A percentile compares a stretch with the other conserved stretches of the same genome.
phyloP scores from a whole-genome alignment of 2,888 invertebrate genomes.

The Acrobasis repandana region DNA sequence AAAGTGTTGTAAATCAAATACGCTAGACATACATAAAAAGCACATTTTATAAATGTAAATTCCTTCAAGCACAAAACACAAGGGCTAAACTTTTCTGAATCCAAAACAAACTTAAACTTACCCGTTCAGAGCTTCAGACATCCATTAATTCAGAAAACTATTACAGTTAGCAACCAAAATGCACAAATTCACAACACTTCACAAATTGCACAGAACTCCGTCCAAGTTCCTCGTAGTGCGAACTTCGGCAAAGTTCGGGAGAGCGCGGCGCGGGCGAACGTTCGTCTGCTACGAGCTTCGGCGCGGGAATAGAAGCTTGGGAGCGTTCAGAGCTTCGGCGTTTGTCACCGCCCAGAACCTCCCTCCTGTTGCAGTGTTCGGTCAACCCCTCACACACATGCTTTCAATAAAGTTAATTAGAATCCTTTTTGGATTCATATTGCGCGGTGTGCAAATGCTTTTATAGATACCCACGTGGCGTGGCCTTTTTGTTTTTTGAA shows the following conservation, averaged over 20 bases:
- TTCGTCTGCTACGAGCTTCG: constrained; percentile 30
- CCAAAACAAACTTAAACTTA: constrained; percentile 30
- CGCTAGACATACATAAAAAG: too few species aligned
- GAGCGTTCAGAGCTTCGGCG: constrained; percentile 33
- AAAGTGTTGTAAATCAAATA: too few species aligned
- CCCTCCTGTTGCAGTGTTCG: constrained; percentile 51
- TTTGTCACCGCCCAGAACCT: constrained; percentile 46
- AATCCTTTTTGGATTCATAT: constrained; percentile 17
- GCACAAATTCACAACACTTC: constrained; percentile 39
- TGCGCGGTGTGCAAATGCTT: constrained; percentile 4
- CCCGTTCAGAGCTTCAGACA: constrained; percentile 37
- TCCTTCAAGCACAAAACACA: not conserved
- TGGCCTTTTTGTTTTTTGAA: too few species aligned
- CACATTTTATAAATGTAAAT: too few species aligned
- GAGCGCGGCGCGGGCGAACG: constrained; percentile 25
- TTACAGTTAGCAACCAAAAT: constrained; percentile 38
- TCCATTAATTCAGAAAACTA: constrained; percentile 32
- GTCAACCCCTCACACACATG: constrained; percentile 19
- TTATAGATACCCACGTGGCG: not conserved
- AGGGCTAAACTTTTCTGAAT: not conserved
- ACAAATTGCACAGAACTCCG: constrained; percentile 54
- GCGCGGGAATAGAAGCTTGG: constrained; percentile 34
- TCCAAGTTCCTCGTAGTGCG: constrained; percentile 28
- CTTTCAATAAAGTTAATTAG: constrained; percentile 23
- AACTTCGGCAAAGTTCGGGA: constrained; percentile 52